Conservation (phyloP, 2,113 vertebrate genomes). For the Lampris incognitus region DNA sequence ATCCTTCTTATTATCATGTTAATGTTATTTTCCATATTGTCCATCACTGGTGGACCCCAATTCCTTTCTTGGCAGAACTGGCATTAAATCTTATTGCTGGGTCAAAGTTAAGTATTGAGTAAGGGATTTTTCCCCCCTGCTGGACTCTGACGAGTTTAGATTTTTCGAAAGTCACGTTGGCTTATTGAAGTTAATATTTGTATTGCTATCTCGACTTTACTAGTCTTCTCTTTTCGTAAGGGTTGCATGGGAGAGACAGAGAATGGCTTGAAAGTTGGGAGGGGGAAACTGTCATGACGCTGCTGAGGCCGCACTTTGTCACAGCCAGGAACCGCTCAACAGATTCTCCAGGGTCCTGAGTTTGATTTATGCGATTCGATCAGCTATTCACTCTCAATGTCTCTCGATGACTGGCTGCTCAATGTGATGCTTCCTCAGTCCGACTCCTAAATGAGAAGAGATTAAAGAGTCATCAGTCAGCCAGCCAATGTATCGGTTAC, state of each 20-base stretch:
- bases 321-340: background rate
- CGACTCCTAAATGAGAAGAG: conserved; percentile 47
- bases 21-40: no score
- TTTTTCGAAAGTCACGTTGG: no score
- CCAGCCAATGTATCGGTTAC: no score
- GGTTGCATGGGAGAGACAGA: background rate
- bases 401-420: conserved; percentile 49
- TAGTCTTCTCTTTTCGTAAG: background rate
- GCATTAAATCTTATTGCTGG: background rate
- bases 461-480: background rate
- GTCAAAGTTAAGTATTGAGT: background rate
- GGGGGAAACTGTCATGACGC: background rate
- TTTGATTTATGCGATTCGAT: conserved; percentile 41
- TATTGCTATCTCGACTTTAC: no score
- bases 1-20: no score
- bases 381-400: conserved; percentile 56
- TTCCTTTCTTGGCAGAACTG: background rate
- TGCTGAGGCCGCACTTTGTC: background rate
- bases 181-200: no score
- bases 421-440: conserved; percentile 62
- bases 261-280: background rate
- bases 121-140: background rate
- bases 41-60: no score
- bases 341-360: conserved; percentile 19
- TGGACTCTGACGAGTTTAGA: background rate